Evolutionary conservation across 2,113 vertebrate species (phyloP).

Genomic region (Empidonax traillii): DNA sequence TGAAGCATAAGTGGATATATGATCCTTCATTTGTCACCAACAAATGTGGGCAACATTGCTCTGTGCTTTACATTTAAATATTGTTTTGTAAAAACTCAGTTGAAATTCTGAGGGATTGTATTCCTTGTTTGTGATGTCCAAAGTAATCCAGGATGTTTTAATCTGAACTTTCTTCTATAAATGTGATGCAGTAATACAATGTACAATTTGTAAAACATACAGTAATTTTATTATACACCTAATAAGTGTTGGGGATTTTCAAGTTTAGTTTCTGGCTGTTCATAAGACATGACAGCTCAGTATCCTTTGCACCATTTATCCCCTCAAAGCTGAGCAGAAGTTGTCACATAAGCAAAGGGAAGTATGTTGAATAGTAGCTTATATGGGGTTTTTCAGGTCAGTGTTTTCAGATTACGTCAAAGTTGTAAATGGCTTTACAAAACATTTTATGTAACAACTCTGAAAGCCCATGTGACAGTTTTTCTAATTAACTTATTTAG

Average conservation of each 20-base stretch:
- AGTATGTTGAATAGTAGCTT: neutral
- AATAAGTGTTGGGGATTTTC: neutral
- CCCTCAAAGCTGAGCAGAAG: neutral
- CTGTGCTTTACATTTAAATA: neutral
- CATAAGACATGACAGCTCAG: neutral
- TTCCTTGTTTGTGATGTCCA: neutral
- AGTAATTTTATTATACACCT: neutral
- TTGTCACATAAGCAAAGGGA: neutral
- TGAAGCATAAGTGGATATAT: neutral
- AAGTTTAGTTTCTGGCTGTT: neutral
- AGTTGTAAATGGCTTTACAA: conserved; percentile 42
- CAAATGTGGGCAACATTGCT: neutral
- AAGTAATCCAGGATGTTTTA: neutral
- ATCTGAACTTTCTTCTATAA: neutral
- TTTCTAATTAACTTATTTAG: conserved; percentile 70
- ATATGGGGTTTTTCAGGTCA: neutral
- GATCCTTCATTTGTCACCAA: neutral
- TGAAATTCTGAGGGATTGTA: neutral
- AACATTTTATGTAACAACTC: conserved; percentile 23
- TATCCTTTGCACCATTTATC: neutral
- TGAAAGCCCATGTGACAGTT: neutral
- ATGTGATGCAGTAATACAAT: neutral
- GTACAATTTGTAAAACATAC: neutral
- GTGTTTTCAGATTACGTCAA: conserved; percentile 12
- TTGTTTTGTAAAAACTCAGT: neutral